Conservation (phyloP, 2,797 vertebrate species). For the Moxostoma hubbsi region DNA sequence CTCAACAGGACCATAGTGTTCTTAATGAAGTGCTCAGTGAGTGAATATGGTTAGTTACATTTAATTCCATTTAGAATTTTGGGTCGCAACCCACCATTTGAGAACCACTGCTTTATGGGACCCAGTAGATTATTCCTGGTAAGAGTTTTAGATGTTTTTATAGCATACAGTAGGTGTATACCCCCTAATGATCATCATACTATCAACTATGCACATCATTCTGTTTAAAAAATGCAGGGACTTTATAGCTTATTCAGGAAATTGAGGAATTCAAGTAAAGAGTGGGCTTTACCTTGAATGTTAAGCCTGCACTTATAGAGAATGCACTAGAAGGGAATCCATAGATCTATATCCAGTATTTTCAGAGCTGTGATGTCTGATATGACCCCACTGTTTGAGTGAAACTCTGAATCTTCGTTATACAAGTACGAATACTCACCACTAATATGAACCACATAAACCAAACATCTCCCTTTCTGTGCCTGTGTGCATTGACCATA, state of each 20-base stretch:
- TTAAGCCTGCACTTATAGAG: conserved; percentile 41
- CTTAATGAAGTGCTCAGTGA: too few relatives aligned
- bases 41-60: too few relatives aligned
- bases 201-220: not conserved
- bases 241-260: conserved; percentile 38
- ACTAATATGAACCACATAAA: conserved; percentile 56
- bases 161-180: not conserved
- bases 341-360: conserved; percentile 42
- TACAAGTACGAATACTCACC: not conserved
- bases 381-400: conserved; percentile 48
- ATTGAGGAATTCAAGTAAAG: conserved; percentile 51
- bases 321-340: conserved; percentile 16
- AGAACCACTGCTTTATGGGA: not conserved
- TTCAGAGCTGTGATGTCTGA: conserved; percentile 55
- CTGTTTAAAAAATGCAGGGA: conserved; percentile 26
- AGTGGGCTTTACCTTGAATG: conserved; percentile 37
- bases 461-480: conserved; percentile 48
- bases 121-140: not conserved
- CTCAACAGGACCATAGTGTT: too few relatives aligned
- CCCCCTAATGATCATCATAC: conserved; percentile 16
- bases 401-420: conserved; percentile 48
- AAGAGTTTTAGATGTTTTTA: conserved; percentile 15
- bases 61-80: too few relatives aligned
- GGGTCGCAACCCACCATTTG: too few relatives aligned
- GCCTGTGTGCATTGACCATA: conserved; percentile 36